A percentile compares a stretch with the other conserved stretches of the same genome.
Evolutionary conservation across 2,797 vertebrate genomes (phyloP).

Genomic region (Epinephelus coioides): DNA sequence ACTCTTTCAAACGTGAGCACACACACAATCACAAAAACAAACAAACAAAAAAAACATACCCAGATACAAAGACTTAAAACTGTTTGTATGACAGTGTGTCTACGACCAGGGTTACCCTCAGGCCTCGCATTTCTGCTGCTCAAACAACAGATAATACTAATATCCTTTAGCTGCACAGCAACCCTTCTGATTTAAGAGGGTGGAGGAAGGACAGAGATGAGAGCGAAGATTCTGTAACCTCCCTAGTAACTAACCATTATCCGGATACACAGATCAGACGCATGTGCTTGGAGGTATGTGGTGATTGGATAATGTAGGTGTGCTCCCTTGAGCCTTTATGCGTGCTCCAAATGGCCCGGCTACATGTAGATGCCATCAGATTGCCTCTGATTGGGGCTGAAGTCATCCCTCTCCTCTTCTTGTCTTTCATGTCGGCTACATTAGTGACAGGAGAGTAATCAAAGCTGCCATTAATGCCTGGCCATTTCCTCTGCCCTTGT

Average conservation of each 20-base stretch:
- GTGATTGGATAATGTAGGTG: slow-evolving; percentile 29
- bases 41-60: neutral
- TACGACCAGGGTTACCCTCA: too few relatives aligned
- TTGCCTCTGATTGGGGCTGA: slow-evolving; percentile 63
- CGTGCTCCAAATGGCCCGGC: slow-evolving; percentile 48
- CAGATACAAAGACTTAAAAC: slow-evolving; percentile 1
- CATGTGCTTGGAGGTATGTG: slow-evolving; percentile 11
- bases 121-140: neutral
- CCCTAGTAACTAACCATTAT: slow-evolving; percentile 28
- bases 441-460: slow-evolving; percentile 84
- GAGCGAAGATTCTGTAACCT: slow-evolving; percentile 12
- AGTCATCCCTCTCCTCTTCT: slow-evolving; percentile 72
- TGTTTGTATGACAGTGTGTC: neutral
- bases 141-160: slow-evolving; percentile 6
- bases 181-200: neutral
- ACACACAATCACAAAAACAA: neutral
- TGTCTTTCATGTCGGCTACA: slow-evolving; percentile 82
- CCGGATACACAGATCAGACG: slow-evolving; percentile 5
- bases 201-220: slow-evolving; percentile 23
- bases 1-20: neutral
- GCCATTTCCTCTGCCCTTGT: slow-evolving; percentile 79
- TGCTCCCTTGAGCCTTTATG: slow-evolving; percentile 11
- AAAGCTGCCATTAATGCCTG: slow-evolving; percentile 80
- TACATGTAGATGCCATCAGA: slow-evolving; percentile 64
- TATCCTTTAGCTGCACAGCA: neutral